Conservation (phyloP, 2,113 vertebrate genomes). For the Limanda limanda region DNA sequence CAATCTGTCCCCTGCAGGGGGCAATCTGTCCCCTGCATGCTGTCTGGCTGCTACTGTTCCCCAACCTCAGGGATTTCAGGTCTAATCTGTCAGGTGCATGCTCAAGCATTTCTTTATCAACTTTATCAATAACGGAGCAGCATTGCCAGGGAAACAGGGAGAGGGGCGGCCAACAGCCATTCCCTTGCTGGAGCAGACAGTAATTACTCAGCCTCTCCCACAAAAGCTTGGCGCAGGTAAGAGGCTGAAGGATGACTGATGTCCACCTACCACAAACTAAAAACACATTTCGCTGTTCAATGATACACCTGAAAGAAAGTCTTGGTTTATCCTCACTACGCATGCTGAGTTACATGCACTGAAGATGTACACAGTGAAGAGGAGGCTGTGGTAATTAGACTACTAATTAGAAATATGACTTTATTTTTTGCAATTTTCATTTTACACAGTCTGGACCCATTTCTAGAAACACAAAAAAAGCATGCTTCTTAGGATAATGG, state of each 20-base stretch:
- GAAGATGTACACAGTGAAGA: neutral
- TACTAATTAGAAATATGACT: neutral
- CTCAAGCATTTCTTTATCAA: slow-evolving; percentile 76
- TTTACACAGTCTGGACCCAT: too few relatives aligned
- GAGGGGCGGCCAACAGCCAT: slow-evolving; percentile 28
- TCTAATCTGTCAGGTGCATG: slow-evolving; percentile 78
- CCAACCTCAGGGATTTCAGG: slow-evolving; percentile 65
- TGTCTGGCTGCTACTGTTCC: slow-evolving; percentile 61
- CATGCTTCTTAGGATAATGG: neutral
- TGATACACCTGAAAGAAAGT: neutral
- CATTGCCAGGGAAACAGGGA: slow-evolving; percentile 52
- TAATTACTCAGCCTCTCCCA: slow-evolving; percentile 47
- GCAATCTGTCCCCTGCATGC: slow-evolving; percentile 38
- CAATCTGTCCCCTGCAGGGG: slow-evolving; percentile 46
- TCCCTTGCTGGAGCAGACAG: slow-evolving; percentile 35
- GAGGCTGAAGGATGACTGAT: slow-evolving; percentile 14
- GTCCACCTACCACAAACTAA: slow-evolving; percentile 3
- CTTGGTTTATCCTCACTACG: neutral
- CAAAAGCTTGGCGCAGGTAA: slow-evolving; percentile 23
- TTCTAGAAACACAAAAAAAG: neutral
- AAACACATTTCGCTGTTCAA: slow-evolving; percentile 7
- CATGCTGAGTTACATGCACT: too few relatives aligned
- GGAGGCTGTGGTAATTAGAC: neutral
- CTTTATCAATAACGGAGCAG: slow-evolving; percentile 75
- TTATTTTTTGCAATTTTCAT: too few relatives aligned